A percentile compares a stretch with the other conserved stretches of the same genome.
Conservation (phyloP, 2,113 vertebrate genomes). For the Hypanus sabinus region DNA sequence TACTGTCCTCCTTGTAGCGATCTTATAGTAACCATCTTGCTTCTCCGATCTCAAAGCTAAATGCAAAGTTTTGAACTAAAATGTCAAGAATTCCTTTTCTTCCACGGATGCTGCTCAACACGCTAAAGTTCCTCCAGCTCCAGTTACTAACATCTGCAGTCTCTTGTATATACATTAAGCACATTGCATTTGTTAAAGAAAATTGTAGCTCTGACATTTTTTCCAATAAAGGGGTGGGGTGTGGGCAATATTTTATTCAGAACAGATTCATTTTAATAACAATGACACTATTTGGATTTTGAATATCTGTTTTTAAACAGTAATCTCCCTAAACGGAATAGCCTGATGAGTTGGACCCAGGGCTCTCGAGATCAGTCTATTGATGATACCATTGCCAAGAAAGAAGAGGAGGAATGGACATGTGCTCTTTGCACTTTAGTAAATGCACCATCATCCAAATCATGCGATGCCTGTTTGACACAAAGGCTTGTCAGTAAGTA, state of each 20-base stretch:
- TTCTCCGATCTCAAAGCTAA: no score
- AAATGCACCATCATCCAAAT: constrained; percentile 63
- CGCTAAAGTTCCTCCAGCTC: no score
- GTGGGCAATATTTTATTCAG: neutral
- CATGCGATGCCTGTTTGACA: constrained; percentile 78
- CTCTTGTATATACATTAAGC: neutral
- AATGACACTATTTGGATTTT: neutral
- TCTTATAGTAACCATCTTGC: no score
- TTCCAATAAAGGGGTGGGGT: neutral
- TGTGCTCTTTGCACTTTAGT: constrained; percentile 77
- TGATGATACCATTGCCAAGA: constrained; percentile 60
- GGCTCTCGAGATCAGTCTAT: constrained; percentile 43
- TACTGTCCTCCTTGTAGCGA: no score
- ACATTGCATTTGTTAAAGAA: neutral
- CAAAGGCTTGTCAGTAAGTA: constrained; percentile 68
- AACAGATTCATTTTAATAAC: neutral
- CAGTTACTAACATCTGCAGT: no score
- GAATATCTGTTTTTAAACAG: constrained; percentile 55
- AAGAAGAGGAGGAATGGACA: constrained; percentile 75
- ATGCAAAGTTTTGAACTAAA: no score
- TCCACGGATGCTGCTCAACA: no score
- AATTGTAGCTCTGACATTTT: neutral
- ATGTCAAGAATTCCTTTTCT: no score
- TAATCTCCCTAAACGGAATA: constrained; percentile 63
- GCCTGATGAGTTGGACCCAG: constrained; percentile 57